A percentile compares a stretch with the other conserved stretches of the same genome.
Conservation (phyloP, 2,113 vertebrate genomes). For the Perca schrenkii region DNA sequence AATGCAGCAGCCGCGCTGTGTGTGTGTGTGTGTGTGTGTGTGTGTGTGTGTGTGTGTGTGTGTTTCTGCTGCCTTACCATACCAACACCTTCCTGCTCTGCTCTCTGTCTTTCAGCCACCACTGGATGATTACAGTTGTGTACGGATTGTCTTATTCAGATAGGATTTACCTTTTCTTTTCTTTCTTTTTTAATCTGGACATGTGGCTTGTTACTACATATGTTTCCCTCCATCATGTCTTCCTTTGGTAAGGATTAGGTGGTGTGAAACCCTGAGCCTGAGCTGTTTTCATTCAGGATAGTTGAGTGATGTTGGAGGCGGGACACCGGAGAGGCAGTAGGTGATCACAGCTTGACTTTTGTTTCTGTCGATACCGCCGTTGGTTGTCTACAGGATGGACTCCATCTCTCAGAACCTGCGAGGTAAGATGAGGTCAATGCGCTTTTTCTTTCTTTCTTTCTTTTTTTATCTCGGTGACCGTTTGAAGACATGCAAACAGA, state of each 20-base stretch:
- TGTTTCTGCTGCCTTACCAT: not conserved
- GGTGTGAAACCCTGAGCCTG: not conserved
- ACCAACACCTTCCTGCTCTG: not conserved
- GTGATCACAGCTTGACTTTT: slow-evolving; percentile 16
- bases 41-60: not conserved
- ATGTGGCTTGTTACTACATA: not conserved
- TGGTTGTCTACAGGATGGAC: slow-evolving; percentile 22
- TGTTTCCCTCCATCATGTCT: not conserved
- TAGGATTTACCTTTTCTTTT: not conserved
- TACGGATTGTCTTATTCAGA: not conserved
- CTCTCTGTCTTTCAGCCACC: not conserved
- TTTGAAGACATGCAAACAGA: not conserved
- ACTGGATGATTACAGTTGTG: not conserved
- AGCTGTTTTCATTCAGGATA: not conserved
- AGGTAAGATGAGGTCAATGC: slow-evolving; percentile 56
- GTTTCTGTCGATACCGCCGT: too few species aligned
- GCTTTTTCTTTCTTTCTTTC: too few species aligned
- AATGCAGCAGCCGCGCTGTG: not conserved
- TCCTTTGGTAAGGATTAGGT: not conserved
- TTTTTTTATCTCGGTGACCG: not conserved
- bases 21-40: not conserved
- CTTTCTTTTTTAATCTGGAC: not conserved
- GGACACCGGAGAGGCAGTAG: not conserved
- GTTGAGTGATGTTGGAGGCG: not conserved
- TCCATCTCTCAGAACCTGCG: slow-evolving; percentile 45